Conservation (phyloP, 1,140 invertebrate species). For the Diorhabda carinulata region DNA sequence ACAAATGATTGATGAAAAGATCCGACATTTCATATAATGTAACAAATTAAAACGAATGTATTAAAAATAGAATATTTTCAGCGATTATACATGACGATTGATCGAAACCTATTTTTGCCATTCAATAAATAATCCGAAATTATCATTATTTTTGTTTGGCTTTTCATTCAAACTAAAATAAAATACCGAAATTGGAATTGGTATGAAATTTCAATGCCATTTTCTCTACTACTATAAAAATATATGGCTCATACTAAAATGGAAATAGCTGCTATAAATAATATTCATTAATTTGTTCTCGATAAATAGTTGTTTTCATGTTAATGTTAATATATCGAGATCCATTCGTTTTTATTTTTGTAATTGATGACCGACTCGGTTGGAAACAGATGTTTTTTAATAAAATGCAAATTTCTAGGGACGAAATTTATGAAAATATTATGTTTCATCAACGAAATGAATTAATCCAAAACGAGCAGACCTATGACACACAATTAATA, state of each 20-base stretch:
- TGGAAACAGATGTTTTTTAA: conserved; percentile 2
- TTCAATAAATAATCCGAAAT: conserved; percentile 3
- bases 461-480: too few species aligned
- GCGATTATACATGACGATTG: background rate
- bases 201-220: background rate
- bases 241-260: conserved; percentile 4
- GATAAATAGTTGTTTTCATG: conserved; percentile 1
- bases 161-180: conserved; percentile 1
- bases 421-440: background rate
- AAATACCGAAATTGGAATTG: conserved; percentile 2
- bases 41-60: background rate
- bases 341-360: background rate
- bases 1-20: too few species aligned
- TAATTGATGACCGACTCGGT: background rate
- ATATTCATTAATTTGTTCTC: conserved; percentile 10
- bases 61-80: background rate
- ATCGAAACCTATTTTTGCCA: background rate
- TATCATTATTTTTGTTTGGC: background rate
- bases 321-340: conserved; percentile 3
- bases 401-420: background rate
- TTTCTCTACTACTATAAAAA: background rate
- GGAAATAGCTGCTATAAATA: conserved; percentile 7
- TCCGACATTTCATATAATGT: background rate
- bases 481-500: too few species aligned
- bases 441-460: too few species aligned